Percentiles rank a stretch among this genome's conserved stretches.
Conservation (phyloP, 2,113 vertebrate species). For the Reinhardtius hippoglossoides region DNA sequence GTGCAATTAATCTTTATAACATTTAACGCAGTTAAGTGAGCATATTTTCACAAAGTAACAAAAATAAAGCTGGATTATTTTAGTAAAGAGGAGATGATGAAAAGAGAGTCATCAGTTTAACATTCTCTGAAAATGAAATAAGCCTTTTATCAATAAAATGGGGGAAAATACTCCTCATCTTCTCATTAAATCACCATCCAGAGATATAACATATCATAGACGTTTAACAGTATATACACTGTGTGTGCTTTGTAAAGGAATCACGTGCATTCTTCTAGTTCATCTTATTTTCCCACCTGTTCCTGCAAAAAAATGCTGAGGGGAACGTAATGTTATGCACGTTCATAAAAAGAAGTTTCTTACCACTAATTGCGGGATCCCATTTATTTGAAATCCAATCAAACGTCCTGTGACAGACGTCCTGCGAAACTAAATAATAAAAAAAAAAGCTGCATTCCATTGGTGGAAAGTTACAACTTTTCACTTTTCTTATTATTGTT, state of each 20-base stretch:
- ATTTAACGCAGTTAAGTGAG: conserved; percentile 1
- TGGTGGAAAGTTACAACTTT: conserved; percentile 46
- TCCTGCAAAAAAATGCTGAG: background rate
- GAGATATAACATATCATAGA: no score
- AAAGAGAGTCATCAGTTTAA: background rate
- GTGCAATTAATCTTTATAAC: conserved; percentile 26
- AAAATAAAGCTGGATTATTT: background rate
- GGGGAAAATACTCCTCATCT: background rate
- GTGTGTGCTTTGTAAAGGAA: background rate
- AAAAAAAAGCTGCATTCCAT: conserved; percentile 43
- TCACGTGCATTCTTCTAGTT: background rate
- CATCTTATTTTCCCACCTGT: conserved; percentile 51
- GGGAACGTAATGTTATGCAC: conserved; percentile 7
- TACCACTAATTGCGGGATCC: conserved; percentile 35
- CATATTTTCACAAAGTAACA: conserved; percentile 3
- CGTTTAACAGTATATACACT: no score
- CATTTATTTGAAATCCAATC: conserved; percentile 51
- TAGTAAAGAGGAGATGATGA: background rate
- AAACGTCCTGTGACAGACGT: conserved; percentile 27
- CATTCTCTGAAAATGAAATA: conserved; percentile 6
- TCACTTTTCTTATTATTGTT: conserved; percentile 60
- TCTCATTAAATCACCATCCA: no score
- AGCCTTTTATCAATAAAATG: conserved; percentile 1
- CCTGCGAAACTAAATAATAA: background rate
- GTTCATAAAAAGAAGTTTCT: conserved; percentile 11